Percentiles rank a stretch among this genome's conserved stretches.
Conservation (phyloP, 2,888 invertebrate genomes). For the Merodon equestris region DNA sequence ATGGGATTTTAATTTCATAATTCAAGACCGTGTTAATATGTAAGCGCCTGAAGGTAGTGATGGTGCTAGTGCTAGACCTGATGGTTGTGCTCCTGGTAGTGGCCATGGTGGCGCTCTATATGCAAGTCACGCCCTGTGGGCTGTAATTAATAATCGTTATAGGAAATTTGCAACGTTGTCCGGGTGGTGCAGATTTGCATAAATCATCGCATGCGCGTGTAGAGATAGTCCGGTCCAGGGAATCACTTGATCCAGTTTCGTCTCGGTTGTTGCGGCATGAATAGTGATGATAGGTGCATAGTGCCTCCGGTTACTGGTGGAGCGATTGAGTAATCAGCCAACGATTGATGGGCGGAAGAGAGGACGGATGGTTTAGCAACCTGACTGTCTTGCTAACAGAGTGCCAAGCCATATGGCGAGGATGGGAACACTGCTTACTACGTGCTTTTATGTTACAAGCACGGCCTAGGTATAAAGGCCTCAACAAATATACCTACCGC, state of each 20-base stretch:
- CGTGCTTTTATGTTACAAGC: too few relatives aligned
- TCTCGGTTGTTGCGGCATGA: not conserved
- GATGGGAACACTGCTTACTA: too few relatives aligned
- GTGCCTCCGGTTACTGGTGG: constrained; percentile 4
- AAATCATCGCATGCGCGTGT: constrained; percentile 58
- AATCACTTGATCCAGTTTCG: constrained; percentile 41
- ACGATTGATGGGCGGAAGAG: constrained; percentile 45
- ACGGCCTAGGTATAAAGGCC: too few relatives aligned
- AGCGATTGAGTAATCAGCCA: constrained; percentile 54
- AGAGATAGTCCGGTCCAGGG: constrained; percentile 6
- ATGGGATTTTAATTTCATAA: constrained; percentile 68
- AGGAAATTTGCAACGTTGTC: constrained; percentile 65
- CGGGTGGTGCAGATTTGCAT: constrained; percentile 56
- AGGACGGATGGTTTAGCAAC: too few relatives aligned
- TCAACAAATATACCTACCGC: too few relatives aligned
- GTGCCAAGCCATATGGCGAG: too few relatives aligned
- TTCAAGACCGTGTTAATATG: constrained; percentile 68
- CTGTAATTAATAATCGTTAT: constrained; percentile 66
- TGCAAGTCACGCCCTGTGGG: constrained; percentile 58
- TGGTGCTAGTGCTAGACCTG: constrained; percentile 11
- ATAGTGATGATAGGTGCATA: constrained; percentile 12
- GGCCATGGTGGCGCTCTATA: constrained; percentile 61
- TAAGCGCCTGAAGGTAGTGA: constrained; percentile 50
- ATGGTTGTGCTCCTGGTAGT: constrained; percentile 14
- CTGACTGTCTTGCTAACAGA: too few relatives aligned